Percentiles rank a stretch among this genome's conserved stretches.
These are phyloP conservation scores for Maccullochella peelii DNA, from an alignment of 2,113 vertebrate genomes.

Conservation along the genomic window DNA sequence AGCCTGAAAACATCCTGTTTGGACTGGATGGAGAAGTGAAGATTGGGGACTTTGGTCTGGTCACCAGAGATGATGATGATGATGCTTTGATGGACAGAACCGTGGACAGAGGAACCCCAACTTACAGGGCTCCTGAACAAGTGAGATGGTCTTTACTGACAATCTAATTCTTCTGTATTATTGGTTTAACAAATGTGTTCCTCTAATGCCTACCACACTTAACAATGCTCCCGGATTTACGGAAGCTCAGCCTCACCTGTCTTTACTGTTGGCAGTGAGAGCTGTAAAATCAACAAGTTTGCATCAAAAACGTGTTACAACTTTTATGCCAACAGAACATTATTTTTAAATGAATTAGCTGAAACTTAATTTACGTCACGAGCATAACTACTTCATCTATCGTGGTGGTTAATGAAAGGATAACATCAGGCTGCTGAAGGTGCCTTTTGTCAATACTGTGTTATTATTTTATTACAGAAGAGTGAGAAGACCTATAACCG, in stretches of 20 bases:
- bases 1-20: conserved; percentile 36
- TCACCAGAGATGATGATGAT: conserved; percentile 36
- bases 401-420: not conserved
- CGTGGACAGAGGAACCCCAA: conserved; percentile 48
- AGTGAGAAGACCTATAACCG: conserved; percentile 67
- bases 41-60: conserved; percentile 39
- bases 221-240: not conserved
- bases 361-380: not conserved
- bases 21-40: conserved; percentile 15
- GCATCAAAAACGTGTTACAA: not conserved
- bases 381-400: not conserved
- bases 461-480: conserved; percentile 22
- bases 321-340: not conserved
- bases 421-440: not conserved
- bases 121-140: conserved; percentile 85
- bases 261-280: not conserved
- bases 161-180: not conserved
- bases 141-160: conserved; percentile 43
- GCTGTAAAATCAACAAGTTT: not conserved
- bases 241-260: not conserved
- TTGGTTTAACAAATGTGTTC: not conserved
- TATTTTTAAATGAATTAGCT: not conserved
- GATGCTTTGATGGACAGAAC: conserved; percentile 70
- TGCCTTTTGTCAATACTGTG: not conserved
- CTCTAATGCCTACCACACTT: too few species aligned